Evolutionary conservation across 2,113 vertebrate genomes (phyloP).

Genomic region (Abramis brama): DNA sequence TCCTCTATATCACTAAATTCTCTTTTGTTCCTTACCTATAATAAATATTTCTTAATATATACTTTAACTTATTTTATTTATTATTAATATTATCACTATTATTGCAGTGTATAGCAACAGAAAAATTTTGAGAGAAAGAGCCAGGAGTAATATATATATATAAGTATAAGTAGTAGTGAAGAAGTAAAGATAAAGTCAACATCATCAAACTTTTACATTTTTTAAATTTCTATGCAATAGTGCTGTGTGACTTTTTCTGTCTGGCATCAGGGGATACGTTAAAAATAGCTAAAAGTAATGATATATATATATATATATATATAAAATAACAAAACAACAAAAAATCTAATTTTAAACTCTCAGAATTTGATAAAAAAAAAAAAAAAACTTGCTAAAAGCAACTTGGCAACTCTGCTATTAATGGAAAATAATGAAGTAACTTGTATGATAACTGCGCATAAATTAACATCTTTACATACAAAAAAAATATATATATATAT

Average conservation of each 20-base stretch:
- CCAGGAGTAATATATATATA: no score
- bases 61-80: background rate
- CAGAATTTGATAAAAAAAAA: background rate
- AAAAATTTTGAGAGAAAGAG: background rate
- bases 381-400: no score
- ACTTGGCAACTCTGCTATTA: no score
- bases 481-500: background rate
- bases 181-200: no score
- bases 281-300: background rate
- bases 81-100: no score
- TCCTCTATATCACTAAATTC: background rate
- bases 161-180: no score
- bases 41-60: background rate
- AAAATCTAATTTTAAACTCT: background rate
- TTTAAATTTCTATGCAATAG: background rate
- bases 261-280: background rate
- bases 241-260: background rate
- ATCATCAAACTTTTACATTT: no score
- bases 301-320: no score
- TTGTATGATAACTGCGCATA: constrained; percentile 4
- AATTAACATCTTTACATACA: background rate
- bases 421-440: background rate
- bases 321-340: no score
- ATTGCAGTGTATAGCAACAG: background rate
- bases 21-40: background rate